Evolutionary conservation across 2,888 invertebrate species (phyloP).

Genomic region (Drosophila lacicola): DNA sequence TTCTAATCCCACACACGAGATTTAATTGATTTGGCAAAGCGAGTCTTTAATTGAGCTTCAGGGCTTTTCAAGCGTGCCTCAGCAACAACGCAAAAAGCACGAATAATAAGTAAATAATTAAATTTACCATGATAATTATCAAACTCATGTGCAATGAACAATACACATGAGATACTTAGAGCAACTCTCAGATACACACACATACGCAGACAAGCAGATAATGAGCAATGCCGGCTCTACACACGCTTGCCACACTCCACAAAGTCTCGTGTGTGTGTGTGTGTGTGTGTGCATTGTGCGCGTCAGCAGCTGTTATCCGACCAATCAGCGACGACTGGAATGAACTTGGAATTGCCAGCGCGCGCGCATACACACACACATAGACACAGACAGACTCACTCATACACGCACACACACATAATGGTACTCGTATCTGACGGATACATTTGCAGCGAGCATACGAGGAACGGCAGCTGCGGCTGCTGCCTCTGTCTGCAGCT

Average conservation of each 20-base stretch:
- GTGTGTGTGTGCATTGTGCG: conserved; percentile 25
- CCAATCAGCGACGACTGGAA: conserved; percentile 69
- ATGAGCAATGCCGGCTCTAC: conserved; percentile 43
- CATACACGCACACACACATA: neutral
- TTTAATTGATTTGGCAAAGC: conserved; percentile 10
- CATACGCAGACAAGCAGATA: conserved; percentile 20
- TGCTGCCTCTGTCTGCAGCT: conserved; percentile 43
- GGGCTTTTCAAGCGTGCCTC: neutral
- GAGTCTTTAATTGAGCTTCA: conserved; percentile 4
- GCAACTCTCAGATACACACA: conserved; percentile 16
- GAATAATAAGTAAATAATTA: conserved; percentile 69
- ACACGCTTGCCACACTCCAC: conserved; percentile 36
- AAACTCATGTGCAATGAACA: conserved; percentile 18
- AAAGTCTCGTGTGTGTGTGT: conserved; percentile 13
- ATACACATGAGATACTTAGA: conserved; percentile 13
- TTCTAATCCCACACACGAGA: no score
- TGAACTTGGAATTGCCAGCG: conserved; percentile 39
- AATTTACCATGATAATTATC: conserved; percentile 68
- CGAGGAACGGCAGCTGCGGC: conserved; percentile 26
- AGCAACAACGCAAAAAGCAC: conserved; percentile 17
- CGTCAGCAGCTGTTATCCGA: conserved; percentile 64
- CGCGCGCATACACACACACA: conserved; percentile 19
- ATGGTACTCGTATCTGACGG: conserved; percentile 42
- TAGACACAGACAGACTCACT: conserved; percentile 4
- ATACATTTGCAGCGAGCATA: conserved; percentile 47